These are phyloP conservation scores for Pollenia angustigena DNA, from an alignment of 2,888 invertebrate species.

Conservation along the genomic window DNA sequence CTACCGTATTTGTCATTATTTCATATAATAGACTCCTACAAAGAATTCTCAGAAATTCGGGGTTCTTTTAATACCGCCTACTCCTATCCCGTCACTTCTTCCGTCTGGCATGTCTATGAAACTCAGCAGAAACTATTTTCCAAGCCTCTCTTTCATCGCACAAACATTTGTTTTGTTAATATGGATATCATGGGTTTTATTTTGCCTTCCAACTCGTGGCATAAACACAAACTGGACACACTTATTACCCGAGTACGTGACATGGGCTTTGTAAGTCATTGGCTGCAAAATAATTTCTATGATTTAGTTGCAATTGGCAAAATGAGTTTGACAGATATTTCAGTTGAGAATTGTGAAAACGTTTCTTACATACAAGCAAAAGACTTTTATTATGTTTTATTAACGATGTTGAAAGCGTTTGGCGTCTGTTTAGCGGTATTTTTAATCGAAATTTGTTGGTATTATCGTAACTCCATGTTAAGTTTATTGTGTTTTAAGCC, in stretches of 20 bases:
- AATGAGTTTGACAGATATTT: slow-evolving; percentile 61
- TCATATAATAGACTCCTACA: slow-evolving; percentile 61
- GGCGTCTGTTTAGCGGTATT: slow-evolving; percentile 37
- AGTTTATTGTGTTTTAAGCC: slow-evolving; percentile 18
- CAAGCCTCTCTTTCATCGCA: slow-evolving; percentile 69
- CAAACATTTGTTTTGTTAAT: slow-evolving; percentile 69
- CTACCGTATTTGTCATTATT: slow-evolving; percentile 68
- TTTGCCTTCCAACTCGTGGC: slow-evolving; percentile 71
- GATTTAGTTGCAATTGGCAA: slow-evolving; percentile 65
- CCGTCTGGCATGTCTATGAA: slow-evolving; percentile 71
- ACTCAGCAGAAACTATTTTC: slow-evolving; percentile 71
- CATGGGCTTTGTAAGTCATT: slow-evolving; percentile 53
- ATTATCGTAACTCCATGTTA: slow-evolving; percentile 44
- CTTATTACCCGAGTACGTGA: slow-evolving; percentile 51
- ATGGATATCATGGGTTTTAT: slow-evolving; percentile 69
- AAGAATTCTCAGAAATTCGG: slow-evolving; percentile 66
- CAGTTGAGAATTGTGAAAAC: not conserved
- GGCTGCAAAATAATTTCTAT: slow-evolving; percentile 62
- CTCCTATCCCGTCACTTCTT: slow-evolving; percentile 73
- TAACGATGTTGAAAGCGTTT: slow-evolving; percentile 40
- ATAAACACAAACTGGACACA: slow-evolving; percentile 67
- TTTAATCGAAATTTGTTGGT: slow-evolving; percentile 56
- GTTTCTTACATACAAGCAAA: slow-evolving; percentile 34
- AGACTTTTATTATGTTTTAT: slow-evolving; percentile 57
- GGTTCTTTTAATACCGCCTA: slow-evolving; percentile 67